A percentile compares a stretch with the other conserved stretches of the same genome.
These are phyloP conservation scores for Metellina segmentata DNA, from an alignment of 2,888 invertebrate genomes.

Conservation along the genomic window DNA sequence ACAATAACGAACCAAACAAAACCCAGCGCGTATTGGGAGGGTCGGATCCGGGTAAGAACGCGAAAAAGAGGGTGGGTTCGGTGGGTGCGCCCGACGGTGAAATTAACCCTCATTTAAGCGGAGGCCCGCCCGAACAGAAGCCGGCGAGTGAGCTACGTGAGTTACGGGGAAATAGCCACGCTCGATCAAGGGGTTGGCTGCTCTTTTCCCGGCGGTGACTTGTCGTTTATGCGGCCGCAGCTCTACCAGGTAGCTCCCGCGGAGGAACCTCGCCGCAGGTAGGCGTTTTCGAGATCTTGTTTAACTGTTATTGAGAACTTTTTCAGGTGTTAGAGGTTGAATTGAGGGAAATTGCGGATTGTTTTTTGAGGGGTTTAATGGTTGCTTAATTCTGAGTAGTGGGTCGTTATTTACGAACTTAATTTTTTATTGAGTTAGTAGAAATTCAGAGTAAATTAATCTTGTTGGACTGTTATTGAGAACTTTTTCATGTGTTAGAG, in stretches of 20 bases:
- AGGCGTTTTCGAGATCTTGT: background rate
- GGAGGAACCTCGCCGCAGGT: background rate
- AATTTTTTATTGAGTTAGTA: no score
- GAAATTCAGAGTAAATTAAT: no score
- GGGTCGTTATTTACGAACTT: no score
- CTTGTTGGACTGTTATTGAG: background rate
- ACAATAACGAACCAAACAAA: no score
- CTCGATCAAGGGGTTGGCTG: slow-evolving; percentile 61
- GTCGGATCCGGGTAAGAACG: slow-evolving; percentile 54
- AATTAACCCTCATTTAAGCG: slow-evolving; percentile 69
- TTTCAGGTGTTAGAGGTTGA: background rate
- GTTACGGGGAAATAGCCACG: slow-evolving; percentile 56
- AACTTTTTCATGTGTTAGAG: background rate
- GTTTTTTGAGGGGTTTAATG: no score
- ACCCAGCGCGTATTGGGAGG: background rate
- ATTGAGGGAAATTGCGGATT: no score
- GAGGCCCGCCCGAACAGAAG: slow-evolving; percentile 63
- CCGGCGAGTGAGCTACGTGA: slow-evolving; percentile 51
- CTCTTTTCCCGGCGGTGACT: background rate
- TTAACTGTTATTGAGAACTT: background rate
- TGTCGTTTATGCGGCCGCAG: slow-evolving; percentile 35
- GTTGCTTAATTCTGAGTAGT: no score
- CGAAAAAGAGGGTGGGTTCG: slow-evolving; percentile 44
- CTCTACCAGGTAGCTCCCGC: background rate
- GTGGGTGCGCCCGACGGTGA: slow-evolving; percentile 64